phyloP scores from a whole-genome alignment of 2,113 vertebrate species.

The Oriolus oriolus region DNA sequence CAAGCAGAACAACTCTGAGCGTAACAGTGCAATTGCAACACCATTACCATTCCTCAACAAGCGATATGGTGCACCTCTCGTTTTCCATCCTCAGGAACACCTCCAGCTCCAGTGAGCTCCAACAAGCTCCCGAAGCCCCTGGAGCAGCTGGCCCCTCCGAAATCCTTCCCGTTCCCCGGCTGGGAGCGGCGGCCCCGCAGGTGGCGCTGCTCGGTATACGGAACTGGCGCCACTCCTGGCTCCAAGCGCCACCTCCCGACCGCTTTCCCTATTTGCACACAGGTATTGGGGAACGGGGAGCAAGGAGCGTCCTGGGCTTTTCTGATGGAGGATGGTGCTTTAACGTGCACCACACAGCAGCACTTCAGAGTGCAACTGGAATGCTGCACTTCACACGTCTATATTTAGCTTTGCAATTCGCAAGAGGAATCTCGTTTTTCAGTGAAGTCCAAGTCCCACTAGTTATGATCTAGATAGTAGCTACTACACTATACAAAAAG shows the following conservation, averaged over 20 bases:
- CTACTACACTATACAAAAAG: not conserved
- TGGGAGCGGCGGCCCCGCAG: not conserved
- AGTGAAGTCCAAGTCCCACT: not conserved
- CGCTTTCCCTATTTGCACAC: fast-evolving
- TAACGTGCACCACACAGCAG: not conserved
- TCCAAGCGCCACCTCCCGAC: not conserved
- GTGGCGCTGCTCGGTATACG: not conserved
- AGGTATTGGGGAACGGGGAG: fast-evolving
- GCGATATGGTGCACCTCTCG: fast-evolving
- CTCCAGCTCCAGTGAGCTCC: not conserved
- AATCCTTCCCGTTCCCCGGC: fast-evolving
- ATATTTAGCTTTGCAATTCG: not conserved
- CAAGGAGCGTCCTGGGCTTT: fast-evolving
- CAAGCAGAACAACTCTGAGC: fast-evolving
- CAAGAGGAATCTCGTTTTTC: not conserved
- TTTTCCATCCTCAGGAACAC: not conserved
- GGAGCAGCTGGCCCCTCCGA: fast-evolving
- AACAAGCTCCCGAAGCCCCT: fast-evolving
- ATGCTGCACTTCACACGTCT: not conserved
- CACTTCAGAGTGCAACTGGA: not conserved
- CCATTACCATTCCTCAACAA: not conserved
- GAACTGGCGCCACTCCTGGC: fast-evolving
- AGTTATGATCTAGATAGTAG: not conserved
- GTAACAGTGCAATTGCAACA: fast-evolving
- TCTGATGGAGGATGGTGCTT: fast-evolving